A percentile compares a stretch with the other conserved stretches of the same genome.
These are phyloP conservation scores for Orientallactaga bullata DNA, from an alignment of 2,113 vertebrate species.

Conservation along the genomic window DNA sequence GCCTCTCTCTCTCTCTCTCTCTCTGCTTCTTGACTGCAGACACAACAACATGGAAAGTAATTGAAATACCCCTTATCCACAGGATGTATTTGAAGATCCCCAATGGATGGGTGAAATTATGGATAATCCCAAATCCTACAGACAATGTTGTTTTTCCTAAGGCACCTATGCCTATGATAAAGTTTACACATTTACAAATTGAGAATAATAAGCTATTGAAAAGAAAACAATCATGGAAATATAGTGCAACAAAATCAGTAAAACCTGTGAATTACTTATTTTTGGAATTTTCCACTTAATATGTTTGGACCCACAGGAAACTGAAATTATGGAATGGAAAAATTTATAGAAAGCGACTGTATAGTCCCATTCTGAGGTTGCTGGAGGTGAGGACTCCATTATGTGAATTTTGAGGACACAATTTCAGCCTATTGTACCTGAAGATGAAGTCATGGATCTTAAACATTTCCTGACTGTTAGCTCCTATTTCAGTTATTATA, in stretches of 20 bases:
- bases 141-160: not conserved
- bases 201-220: not conserved
- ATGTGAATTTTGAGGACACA: not conserved
- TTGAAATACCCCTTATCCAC: too few species aligned
- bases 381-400: not conserved
- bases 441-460: not conserved
- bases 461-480: not conserved
- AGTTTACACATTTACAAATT: not conserved
- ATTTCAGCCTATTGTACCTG: not conserved
- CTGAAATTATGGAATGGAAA: not conserved
- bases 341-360: not conserved
- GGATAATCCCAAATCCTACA: not conserved
- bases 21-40: too few species aligned
- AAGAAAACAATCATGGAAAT: not conserved
- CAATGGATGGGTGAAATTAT: not conserved
- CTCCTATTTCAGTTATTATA: not conserved
- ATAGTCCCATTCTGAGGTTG: not conserved
- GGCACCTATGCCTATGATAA: not conserved
- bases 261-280: not conserved
- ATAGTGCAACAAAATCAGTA: not conserved
- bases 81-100: not conserved
- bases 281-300: not conserved
- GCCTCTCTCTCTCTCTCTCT: too few species aligned
- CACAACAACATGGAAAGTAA: too few species aligned
- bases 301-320: not conserved